Evolutionary conservation across 2,888 invertebrate species (phyloP), one percentile per base, ranked within the genome.

Genomic region (Heteropelma amictum): DNA sequence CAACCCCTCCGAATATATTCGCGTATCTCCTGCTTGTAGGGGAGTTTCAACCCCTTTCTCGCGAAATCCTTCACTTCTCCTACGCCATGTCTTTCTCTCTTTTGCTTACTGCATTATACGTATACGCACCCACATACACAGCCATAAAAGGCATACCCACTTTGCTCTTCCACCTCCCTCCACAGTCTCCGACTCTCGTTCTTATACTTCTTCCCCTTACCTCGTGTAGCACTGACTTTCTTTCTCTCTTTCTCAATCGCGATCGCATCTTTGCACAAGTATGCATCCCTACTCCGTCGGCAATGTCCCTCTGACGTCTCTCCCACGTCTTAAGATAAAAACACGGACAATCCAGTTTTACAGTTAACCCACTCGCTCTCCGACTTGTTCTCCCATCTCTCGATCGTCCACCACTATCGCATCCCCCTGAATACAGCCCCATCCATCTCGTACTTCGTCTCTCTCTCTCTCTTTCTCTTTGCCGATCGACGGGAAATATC

Each of bases 251-350:
- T 26, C 26, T 51, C 51, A 0, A 42, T 35, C 54, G 6, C 19
- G n/a, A n/a, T 47, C 45, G 14, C 28, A 12, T 35, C 45, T 54
- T 28, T 23, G 12, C 21, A 42, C 30, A 10, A 35, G 5, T 35
- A 60, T 12, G 40, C 49, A 33, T 47, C 51, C 45, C 21, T 53
- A 26, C 47, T 12, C 35, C 38, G 56, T 71, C 60, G 12, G 76
- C 63, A 71, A 53, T 74, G 75, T 81, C 76, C 70, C 80, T 78
- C 71, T 80, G 76, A 79, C 78, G 77, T 76, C 47, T 67, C 67
- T 71, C 68, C 79, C 77, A 77, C 84, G 86, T 88, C 88, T 88
- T 88, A 85, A 86, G 87, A 87, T 88, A 88, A 88, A 88, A 88
- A 87, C 86, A 86, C 84, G 86, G 84, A 85, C 86, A 85, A 88